Evolutionary conservation across 2,888 invertebrate genomes (phyloP).

Genomic region (Eupelmus urozonus): DNA sequence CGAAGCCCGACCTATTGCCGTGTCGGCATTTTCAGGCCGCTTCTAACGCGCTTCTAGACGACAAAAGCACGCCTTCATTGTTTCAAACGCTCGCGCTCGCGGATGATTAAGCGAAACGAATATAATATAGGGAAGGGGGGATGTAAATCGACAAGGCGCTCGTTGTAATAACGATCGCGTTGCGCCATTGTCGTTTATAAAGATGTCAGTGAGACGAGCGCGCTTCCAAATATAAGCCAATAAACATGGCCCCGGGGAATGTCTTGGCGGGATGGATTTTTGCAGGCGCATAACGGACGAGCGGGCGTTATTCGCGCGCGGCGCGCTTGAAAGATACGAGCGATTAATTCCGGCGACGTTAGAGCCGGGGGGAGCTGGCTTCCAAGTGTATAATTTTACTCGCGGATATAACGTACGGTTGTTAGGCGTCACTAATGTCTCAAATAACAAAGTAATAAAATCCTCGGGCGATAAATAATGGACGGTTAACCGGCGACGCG

Average conservation of each 20-base stretch:
- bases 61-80: conserved; percentile 14
- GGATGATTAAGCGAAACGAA: not conserved
- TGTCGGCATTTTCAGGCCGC: conserved; percentile 1
- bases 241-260: conserved; percentile 31
- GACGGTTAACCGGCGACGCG: conserved; percentile 27
- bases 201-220: conserved; percentile 33
- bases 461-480: conserved; percentile 24
- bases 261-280: not conserved
- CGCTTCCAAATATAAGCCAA: conserved; percentile 38
- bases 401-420: conserved; percentile 1
- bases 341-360: conserved; percentile 31
- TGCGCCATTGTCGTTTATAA: conserved; percentile 18
- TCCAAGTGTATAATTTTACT: conserved; percentile 40
- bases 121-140: not conserved
- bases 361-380: conserved; percentile 33
- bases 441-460: conserved; percentile 47
- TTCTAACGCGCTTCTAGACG: conserved; percentile 9
- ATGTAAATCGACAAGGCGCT: conserved; percentile 15
- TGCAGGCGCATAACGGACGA: not conserved
- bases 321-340: conserved; percentile 19
- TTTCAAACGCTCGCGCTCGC: not conserved
- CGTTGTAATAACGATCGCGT: not conserved
- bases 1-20: conserved; percentile 28
- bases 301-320: conserved; percentile 11
- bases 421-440: conserved; percentile 38